A percentile compares a stretch with the other conserved stretches of the same genome.
Evolutionary conservation across 1,140 invertebrate species (phyloP).

Genomic region (Trichonephila inaurata): DNA sequence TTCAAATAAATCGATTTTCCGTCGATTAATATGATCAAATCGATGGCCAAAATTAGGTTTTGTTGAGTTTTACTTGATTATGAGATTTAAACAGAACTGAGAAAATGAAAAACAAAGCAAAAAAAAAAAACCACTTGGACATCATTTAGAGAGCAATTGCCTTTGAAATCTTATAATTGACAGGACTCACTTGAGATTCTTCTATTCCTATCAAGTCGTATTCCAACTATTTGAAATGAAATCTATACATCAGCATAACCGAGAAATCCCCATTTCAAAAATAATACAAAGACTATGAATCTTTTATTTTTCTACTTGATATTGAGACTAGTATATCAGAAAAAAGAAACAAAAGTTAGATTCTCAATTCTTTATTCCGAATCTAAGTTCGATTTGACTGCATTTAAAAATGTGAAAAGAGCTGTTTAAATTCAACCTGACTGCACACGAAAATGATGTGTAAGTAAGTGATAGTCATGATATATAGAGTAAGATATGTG

Average conservation of each 20-base stretch:
- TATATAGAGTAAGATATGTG: too few species aligned
- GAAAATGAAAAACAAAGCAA: too few species aligned
- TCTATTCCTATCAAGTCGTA: neutral
- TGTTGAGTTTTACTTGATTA: too few species aligned
- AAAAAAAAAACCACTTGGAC: neutral
- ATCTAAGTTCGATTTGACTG: neutral
- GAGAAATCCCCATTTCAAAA: neutral
- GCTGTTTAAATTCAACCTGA: neutral
- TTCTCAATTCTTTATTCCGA: neutral
- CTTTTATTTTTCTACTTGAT: neutral
- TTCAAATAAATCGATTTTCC: too few species aligned
- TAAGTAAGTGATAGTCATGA: too few species aligned
- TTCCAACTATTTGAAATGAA: neutral
- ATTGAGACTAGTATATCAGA: neutral
- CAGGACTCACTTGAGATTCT: neutral
- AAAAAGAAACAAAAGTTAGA: neutral
- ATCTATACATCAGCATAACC: neutral
- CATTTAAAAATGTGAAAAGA: slow-evolving; percentile 3
- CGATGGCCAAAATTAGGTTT: too few species aligned
- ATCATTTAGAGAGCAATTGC: neutral
- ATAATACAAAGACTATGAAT: neutral
- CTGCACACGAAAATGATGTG: neutral
- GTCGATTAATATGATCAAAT: too few species aligned
- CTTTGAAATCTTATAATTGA: neutral
- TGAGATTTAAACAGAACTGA: too few species aligned